Percentiles rank a stretch among this genome's conserved stretches.
These are phyloP conservation scores for Serinus canaria DNA, from an alignment of 2,113 vertebrate genomes.

Conservation along the genomic window DNA sequence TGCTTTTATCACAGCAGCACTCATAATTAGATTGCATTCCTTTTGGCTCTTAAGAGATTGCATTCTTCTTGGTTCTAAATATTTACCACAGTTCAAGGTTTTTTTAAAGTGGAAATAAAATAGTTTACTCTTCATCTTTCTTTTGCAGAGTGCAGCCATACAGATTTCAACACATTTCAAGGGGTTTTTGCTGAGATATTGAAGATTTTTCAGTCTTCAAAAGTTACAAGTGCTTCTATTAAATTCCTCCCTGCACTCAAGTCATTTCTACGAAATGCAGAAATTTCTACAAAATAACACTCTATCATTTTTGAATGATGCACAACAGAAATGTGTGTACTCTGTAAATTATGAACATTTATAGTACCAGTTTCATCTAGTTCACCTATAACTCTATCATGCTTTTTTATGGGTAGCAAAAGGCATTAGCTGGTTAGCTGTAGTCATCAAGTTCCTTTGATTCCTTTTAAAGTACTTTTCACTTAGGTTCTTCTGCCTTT, in stretches of 20 bases:
- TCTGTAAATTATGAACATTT: not conserved
- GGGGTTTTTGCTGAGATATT: not conserved
- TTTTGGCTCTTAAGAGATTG: not conserved
- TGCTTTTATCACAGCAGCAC: not conserved
- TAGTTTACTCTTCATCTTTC: not conserved
- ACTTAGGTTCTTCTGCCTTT: not conserved
- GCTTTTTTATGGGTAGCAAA: not conserved
- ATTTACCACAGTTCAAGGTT: not conserved
- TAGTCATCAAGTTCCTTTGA: not conserved
- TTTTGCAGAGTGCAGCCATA: not conserved
- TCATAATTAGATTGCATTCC: conserved; percentile 28
- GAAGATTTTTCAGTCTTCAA: not conserved
- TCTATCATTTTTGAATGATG: not conserved
- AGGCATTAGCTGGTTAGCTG: not conserved
- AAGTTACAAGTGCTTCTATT: conserved; percentile 9
- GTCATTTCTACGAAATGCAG: not conserved
- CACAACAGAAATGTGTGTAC: not conserved
- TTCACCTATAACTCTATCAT: not conserved
- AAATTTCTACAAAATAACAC: not conserved
- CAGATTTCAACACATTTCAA: not conserved
- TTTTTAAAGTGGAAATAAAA: conserved; percentile 4
- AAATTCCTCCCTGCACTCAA: not conserved
- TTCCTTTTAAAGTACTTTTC: conserved; percentile 17
- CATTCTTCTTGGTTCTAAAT: not conserved
- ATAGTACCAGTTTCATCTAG: not conserved